Evolutionary conservation across 2,797 vertebrate genomes (phyloP).

Genomic region (Siniperca undulata): DNA sequence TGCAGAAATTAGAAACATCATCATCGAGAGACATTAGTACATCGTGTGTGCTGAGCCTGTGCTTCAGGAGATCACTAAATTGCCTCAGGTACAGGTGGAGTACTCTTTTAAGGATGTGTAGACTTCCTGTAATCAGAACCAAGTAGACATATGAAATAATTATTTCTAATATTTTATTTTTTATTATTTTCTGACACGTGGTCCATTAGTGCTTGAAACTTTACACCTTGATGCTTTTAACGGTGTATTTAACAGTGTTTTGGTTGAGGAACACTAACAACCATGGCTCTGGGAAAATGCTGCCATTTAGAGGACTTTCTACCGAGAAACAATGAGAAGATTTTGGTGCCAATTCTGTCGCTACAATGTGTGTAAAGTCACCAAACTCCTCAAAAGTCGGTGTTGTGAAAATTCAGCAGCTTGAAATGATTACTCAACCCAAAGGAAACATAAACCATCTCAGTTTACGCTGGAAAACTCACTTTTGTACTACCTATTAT

Average conservation of each 20-base stretch:
- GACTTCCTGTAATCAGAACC: background rate
- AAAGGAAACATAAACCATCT: conserved; percentile 42
- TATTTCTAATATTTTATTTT: background rate
- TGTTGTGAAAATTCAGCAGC: background rate
- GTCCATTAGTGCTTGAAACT: background rate
- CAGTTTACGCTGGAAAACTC: conserved; percentile 55
- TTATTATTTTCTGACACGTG: background rate
- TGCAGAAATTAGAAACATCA: too few relatives aligned
- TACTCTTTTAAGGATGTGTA: background rate
- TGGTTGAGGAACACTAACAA: background rate
- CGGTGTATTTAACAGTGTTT: background rate
- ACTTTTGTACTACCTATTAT: conserved; percentile 54
- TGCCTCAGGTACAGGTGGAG: background rate
- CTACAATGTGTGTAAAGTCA: background rate
- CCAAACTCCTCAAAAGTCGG: background rate
- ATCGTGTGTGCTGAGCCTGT: too few relatives aligned
- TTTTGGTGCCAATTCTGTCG: background rate
- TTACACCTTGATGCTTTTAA: background rate
- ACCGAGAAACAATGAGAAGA: background rate
- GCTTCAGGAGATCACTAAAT: too few relatives aligned
- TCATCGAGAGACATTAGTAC: too few relatives aligned
- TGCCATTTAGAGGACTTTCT: background rate
- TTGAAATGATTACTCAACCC: conserved; percentile 33
- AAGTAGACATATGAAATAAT: background rate
- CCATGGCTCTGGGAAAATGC: background rate